Conservation (phyloP, 2,113 vertebrate genomes). For the Plectropomus leopardus region DNA sequence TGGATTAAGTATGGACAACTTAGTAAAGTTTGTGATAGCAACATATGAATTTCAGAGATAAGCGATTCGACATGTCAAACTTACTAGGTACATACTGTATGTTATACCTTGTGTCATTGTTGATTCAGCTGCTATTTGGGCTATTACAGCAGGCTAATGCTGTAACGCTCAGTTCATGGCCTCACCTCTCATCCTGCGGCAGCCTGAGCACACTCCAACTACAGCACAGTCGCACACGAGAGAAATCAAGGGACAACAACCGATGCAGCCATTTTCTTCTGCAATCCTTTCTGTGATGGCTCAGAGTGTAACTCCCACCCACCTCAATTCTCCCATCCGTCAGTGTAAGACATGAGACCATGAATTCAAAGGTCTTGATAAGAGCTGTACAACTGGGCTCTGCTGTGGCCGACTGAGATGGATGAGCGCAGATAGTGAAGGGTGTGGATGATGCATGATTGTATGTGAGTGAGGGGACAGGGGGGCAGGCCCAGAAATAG, state of each 20-base stretch:
- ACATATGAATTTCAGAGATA: background rate
- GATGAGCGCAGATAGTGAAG: constrained; percentile 74
- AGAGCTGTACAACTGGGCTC: constrained; percentile 43
- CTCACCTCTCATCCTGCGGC: constrained; percentile 48
- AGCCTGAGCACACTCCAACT: constrained; percentile 40
- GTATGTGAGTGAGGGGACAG: constrained; percentile 71
- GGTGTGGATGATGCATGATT: constrained; percentile 80
- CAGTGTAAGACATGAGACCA: constrained; percentile 49
- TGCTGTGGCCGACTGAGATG: constrained; percentile 64
- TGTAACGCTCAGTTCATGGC: constrained; percentile 46
- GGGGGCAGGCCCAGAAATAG: constrained; percentile 79
- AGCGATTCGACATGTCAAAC: background rate
- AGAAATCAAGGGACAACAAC: constrained; percentile 63
- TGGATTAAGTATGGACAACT: background rate
- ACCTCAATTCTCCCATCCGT: constrained; percentile 47
- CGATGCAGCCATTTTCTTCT: constrained; percentile 74
- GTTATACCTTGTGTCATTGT: constrained; percentile 25
- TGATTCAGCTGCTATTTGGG: constrained; percentile 27
- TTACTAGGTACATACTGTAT: background rate
- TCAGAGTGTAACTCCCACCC: constrained; percentile 55
- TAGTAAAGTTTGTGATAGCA: constrained; percentile 12
- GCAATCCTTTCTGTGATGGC: constrained; percentile 34
- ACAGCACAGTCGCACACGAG: constrained; percentile 44
- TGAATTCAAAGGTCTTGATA: constrained; percentile 57
- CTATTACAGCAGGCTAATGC: constrained; percentile 46